Base-by-base conservation (phyloP, 2,888 invertebrate species). In the Nemurella pictetii region DNA sequence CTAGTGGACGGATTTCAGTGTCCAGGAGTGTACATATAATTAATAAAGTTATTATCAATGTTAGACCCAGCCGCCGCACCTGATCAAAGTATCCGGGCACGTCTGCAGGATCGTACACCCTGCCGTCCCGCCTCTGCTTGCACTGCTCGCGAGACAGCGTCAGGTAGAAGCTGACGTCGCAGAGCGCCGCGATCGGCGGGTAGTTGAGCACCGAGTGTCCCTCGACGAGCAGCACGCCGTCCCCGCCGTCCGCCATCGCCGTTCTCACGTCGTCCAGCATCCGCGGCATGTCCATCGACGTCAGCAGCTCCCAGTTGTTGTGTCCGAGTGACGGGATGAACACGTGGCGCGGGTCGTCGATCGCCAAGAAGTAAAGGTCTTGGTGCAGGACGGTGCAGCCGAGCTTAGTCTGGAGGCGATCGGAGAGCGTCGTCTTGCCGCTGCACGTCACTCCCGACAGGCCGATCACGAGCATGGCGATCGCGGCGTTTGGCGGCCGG, bases 101-200 rank as follows among this genome's bases (percentile, higher is more conserved):
- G 91, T 98, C 98, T 0, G 98, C 95, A 27, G 98, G 98, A 84
- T 95, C 94, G 89, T 98, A 98, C n/a, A 91, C 90, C 55, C 96
- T 91, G 28, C 88, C 88, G 36, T 89, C 89, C 86, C 97, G 92
- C 28, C 97, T 92, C 35, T 91, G 88, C 87, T 90, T 90, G 88
- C 96, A 96, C 89, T 94, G 93, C 35, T 94, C 94, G 89, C 93
- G 94, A 83, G 93, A 92, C 88, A 96, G 90, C 75, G 94, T 93
- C 86, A 96, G 91, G 89, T 95, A 96, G 90, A 95, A 96, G 89
- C 95, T 95, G 27, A 94, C 89, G 88, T 95, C 91, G 89, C 95
- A 96, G 29, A 96, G 88, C 25, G 94, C 92, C 83, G 92, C 88
- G 72, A 96, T 90, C n/a, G 94, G 93, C 84, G 92, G 91, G 88